phyloP scores from a whole-genome alignment of 2,113 vertebrate genomes.

The Brevimyrus niger region DNA sequence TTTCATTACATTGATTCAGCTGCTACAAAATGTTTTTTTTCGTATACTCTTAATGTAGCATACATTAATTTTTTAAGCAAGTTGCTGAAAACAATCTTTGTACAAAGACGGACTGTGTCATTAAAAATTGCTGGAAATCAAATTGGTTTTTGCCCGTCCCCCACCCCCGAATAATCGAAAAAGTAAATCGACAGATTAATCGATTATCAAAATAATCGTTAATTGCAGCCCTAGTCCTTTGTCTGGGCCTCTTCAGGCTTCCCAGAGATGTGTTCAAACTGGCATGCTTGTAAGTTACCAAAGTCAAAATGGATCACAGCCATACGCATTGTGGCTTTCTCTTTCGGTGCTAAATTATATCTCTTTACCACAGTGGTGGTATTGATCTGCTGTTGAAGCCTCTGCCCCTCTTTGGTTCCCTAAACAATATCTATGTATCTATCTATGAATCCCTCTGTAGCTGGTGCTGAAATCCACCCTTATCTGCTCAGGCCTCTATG shows the following conservation, averaged over 20 bases:
- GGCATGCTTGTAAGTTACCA: background rate
- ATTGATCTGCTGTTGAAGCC: background rate
- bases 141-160: too few relatives aligned
- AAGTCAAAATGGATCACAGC: background rate
- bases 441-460: background rate
- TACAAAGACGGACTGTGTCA: too few relatives aligned
- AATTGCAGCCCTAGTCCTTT: too few relatives aligned
- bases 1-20: too few relatives aligned
- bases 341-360: background rate
- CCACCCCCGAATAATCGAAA: too few relatives aligned
- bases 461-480: background rate
- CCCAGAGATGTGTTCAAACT: background rate
- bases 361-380: background rate
- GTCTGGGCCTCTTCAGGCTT: background rate
- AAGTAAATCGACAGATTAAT: too few relatives aligned
- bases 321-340: background rate
- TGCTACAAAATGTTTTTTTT: too few relatives aligned
- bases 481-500: background rate
- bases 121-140: too few relatives aligned
- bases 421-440: background rate
- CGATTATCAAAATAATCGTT: too few relatives aligned
- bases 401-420: background rate
- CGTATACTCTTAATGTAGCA: too few relatives aligned
- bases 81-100: too few relatives aligned
- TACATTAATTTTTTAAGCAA: too few relatives aligned